Conservation (phyloP, 2,888 invertebrate genomes). For the Aethes cnicana region DNA sequence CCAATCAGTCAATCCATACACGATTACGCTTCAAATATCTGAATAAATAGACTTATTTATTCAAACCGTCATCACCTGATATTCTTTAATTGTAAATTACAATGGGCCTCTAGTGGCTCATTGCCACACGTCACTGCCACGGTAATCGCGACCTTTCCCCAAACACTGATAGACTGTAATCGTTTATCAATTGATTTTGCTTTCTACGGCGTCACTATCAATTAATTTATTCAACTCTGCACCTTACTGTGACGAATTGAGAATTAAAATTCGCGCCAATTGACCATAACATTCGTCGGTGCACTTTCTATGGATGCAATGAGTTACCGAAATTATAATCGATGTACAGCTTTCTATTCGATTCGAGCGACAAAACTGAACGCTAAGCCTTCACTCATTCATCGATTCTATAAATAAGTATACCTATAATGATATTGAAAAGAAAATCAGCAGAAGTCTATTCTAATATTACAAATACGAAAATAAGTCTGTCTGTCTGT, state of each 20-base stretch:
- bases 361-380: constrained; percentile 30
- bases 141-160: constrained; percentile 38
- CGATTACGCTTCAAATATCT: background rate
- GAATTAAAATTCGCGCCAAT: constrained; percentile 16
- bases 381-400: no score
- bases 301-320: constrained; percentile 49
- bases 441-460: no score
- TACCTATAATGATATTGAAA: no score
- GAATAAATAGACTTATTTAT: constrained; percentile 19
- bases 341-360: constrained; percentile 35
- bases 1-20: no score
- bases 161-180: constrained; percentile 32
- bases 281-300: constrained; percentile 33
- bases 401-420: no score
- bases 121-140: constrained; percentile 22
- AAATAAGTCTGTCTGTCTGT: no score
- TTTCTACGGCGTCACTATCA: constrained; percentile 37
- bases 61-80: constrained; percentile 20
- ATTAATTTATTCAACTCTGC: constrained; percentile 37
- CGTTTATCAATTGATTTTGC: constrained; percentile 32
- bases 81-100: constrained; percentile 25
- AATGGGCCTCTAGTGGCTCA: constrained; percentile 23
- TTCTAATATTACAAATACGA: no score
- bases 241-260: constrained; percentile 26
- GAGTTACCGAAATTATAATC: constrained; percentile 45